Percentiles rank a stretch among this genome's conserved stretches.
Conservation (phyloP, 2,797 vertebrate genomes). For the Melanotaenia boesemani region DNA sequence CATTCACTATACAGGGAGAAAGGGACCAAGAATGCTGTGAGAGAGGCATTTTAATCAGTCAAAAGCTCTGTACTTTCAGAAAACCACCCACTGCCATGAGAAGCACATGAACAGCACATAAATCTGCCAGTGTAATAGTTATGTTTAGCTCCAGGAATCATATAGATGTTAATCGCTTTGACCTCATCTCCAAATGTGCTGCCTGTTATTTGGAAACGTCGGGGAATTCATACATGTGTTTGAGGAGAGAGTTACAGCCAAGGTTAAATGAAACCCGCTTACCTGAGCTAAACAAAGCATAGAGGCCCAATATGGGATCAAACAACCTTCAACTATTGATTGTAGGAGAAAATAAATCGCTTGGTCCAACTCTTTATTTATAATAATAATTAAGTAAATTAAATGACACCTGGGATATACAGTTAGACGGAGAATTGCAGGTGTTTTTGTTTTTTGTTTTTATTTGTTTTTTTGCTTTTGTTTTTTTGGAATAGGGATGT, state of each 20-base stretch:
- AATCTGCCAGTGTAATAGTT: conserved; percentile 16
- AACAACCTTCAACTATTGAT: conserved; percentile 66
- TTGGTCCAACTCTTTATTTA: conserved; percentile 43
- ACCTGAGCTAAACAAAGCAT: conserved; percentile 51
- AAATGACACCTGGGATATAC: conserved; percentile 42
- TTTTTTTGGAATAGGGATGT: conserved; percentile 8
- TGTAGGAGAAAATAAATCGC: conserved; percentile 45
- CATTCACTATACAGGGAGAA: conserved; percentile 87
- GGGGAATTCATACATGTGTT: conserved; percentile 33
- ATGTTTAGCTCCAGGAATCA: conserved; percentile 11
- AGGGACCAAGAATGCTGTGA: conserved; percentile 49
- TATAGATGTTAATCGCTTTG: conserved; percentile 9
- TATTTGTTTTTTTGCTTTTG: background rate
- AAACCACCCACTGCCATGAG: conserved; percentile 42
- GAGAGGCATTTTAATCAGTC: conserved; percentile 45
- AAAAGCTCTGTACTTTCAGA: conserved; percentile 38
- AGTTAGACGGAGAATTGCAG: conserved; percentile 12
- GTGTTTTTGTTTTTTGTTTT: too few relatives aligned
- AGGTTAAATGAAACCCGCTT: conserved; percentile 46
- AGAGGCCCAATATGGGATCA: conserved; percentile 56
- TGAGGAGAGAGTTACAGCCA: conserved; percentile 29
- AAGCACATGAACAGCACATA: conserved; percentile 32
- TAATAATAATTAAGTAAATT: conserved; percentile 38
- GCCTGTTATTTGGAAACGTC: conserved; percentile 33
- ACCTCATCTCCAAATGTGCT: conserved; percentile 39